phyloP scores from a whole-genome alignment of 2,113 vertebrate genomes.

The Rhadina sibilatrix region DNA sequence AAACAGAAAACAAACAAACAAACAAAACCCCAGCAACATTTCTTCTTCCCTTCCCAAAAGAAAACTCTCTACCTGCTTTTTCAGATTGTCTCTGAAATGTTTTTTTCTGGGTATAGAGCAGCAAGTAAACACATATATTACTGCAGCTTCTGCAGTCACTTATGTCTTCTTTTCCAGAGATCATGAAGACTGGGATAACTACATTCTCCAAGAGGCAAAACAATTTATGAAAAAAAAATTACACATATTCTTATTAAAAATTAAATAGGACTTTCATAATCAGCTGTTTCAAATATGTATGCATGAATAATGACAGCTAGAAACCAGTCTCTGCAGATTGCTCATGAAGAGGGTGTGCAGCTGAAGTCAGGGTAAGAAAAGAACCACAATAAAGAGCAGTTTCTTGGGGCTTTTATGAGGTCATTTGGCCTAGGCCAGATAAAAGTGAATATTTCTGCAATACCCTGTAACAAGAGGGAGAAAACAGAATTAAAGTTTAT shows the following conservation, averaged over 20 bases:
- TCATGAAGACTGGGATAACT: conserved; percentile 14
- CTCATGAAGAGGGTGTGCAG: not conserved
- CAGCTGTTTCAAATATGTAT: conserved; percentile 10
- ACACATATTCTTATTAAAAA: conserved; percentile 46
- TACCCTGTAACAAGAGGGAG: conserved; percentile 47
- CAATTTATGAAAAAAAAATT: not conserved
- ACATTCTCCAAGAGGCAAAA: conserved; percentile 14
- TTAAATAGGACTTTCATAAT: conserved; percentile 44
- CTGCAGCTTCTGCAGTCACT: not conserved
- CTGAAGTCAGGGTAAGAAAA: conserved; percentile 7
- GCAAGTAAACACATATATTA: not conserved
- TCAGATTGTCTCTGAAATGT: not conserved
- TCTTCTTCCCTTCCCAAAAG: not conserved
- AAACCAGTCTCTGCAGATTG: not conserved
- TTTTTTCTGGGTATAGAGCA: not conserved
- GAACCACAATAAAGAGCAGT: not conserved
- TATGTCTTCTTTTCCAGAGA: not conserved
- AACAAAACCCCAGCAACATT: not conserved
- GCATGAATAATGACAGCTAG: not conserved
- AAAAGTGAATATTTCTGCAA: conserved; percentile 19
- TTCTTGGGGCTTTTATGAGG: conserved; percentile 14
- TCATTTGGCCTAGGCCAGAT: not conserved
- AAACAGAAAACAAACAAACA: not conserved
- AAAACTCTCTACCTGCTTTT: not conserved
- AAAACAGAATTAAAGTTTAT: conserved; percentile 53